phyloP scores from a whole-genome alignment of 1,140 invertebrate species.

The Megathymus violae region DNA sequence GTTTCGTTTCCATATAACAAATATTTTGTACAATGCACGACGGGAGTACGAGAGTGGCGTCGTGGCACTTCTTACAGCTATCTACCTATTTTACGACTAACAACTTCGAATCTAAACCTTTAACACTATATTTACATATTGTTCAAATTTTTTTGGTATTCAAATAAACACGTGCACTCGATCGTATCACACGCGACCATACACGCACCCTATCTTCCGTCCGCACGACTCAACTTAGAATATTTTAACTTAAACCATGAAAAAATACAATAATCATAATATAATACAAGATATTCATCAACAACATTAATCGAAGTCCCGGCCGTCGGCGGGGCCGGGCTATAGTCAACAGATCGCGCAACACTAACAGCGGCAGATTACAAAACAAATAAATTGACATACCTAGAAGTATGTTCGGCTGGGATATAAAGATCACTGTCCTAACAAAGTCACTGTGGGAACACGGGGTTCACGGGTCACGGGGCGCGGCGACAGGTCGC shows the following conservation, averaged over 20 bases:
- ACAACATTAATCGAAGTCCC: constrained; percentile 77
- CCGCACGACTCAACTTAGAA: constrained; percentile 73
- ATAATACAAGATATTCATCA: constrained; percentile 79
- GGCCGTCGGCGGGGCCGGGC: constrained; percentile 59
- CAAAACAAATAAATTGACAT: constrained; percentile 80
- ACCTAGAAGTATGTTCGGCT: constrained; percentile 76
- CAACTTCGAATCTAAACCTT: constrained; percentile 67
- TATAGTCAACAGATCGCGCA: constrained; percentile 67
- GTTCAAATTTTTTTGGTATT: constrained; percentile 83
- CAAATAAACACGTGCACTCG: constrained; percentile 75
- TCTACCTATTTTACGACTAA: constrained; percentile 77
- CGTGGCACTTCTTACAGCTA: constrained; percentile 76
- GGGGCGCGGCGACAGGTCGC: constrained; percentile 62
- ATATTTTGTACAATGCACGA: constrained; percentile 82
- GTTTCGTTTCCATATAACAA: constrained; percentile 79
- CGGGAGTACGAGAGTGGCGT: constrained; percentile 72
- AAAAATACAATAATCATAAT: constrained; percentile 82
- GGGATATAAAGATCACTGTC: constrained; percentile 71
- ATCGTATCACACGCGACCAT: constrained; percentile 62
- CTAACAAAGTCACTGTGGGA: constrained; percentile 68
- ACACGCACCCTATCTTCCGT: constrained; percentile 56
- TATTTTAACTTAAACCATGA: constrained; percentile 78
- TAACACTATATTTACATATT: constrained; percentile 81
- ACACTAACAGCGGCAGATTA: constrained; percentile 70
- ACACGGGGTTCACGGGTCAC: neutral